Evolutionary conservation across 1,140 invertebrate genomes (phyloP).

Genomic region (Dinoponera quadriceps): DNA sequence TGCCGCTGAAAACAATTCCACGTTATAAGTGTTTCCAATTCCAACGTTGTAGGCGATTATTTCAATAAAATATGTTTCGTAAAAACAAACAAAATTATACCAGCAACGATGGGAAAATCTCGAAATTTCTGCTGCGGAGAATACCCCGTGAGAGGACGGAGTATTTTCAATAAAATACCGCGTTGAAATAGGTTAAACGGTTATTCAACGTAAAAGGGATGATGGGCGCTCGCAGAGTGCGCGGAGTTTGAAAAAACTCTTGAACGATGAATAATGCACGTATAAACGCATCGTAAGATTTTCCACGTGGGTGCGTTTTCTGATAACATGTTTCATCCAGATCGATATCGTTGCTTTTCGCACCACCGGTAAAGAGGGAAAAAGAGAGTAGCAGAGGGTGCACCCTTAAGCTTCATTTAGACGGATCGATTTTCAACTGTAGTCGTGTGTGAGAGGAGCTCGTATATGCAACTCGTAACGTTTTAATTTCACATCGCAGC

Average conservation of each 20-base stretch:
- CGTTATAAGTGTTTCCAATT: no score
- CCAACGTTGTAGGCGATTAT: not conserved
- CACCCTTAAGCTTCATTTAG: slow-evolving; percentile 54
- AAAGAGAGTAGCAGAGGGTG: slow-evolving; percentile 18
- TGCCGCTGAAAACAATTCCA: no score
- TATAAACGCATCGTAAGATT: slow-evolving; percentile 59
- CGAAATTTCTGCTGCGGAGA: slow-evolving; percentile 3
- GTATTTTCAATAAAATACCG: slow-evolving; percentile 29
- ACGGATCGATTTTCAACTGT: slow-evolving; percentile 55
- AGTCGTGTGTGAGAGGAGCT: not conserved
- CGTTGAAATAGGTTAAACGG: slow-evolving; percentile 51
- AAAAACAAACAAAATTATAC: not conserved
- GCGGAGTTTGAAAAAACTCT: slow-evolving; percentile 36
- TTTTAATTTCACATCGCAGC: slow-evolving; percentile 41
- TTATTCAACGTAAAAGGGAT: slow-evolving; percentile 42
- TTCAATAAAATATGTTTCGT: not conserved
- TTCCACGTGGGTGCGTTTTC: slow-evolving; percentile 48
- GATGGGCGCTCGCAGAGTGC: not conserved
- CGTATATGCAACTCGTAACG: slow-evolving; percentile 23
- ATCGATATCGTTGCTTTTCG: slow-evolving; percentile 57
- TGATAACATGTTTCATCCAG: slow-evolving; percentile 52
- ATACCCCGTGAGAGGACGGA: not conserved
- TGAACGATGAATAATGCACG: slow-evolving; percentile 55
- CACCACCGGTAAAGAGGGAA: slow-evolving; percentile 15
- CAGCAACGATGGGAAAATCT: not conserved